phyloP scores from a whole-genome alignment of 1,140 invertebrate species.

The Polypedilum vanderplanki region DNA sequence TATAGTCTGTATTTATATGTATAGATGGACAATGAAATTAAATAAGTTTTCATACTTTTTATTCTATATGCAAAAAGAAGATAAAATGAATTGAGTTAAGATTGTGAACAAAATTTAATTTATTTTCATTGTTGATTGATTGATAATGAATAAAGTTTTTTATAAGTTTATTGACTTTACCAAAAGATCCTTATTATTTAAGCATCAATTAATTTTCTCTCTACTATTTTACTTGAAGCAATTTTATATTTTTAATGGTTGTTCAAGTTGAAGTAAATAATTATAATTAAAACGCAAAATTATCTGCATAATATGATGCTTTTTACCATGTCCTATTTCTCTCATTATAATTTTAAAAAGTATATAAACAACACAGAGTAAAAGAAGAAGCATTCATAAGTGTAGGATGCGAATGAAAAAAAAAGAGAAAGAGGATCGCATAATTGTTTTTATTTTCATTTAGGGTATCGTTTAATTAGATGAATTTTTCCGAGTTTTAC shows the following conservation, averaged over 20 bases:
- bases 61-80: not conserved
- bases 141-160: not conserved
- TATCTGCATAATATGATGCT: not conserved
- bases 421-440: not conserved
- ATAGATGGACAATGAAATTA: not conserved
- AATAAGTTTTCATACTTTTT: constrained; percentile 4
- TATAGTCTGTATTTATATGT: not conserved
- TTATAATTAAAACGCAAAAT: not conserved
- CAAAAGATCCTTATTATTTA: no score
- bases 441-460: constrained; percentile 27
- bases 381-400: no score
- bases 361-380: no score
- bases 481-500: constrained; percentile 25
- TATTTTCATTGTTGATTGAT: not conserved
- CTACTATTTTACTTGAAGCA: no score
- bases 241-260: no score
- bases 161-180: not conserved
- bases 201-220: no score
- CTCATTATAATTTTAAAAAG: not conserved
- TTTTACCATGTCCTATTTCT: not conserved
- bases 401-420: not conserved
- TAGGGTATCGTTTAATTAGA: constrained; percentile 27
- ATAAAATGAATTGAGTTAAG: not conserved
- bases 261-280: no score
- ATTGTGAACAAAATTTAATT: not conserved